Conservation (phyloP, 2,113 vertebrate species). For the Gorsachius goisagi region DNA sequence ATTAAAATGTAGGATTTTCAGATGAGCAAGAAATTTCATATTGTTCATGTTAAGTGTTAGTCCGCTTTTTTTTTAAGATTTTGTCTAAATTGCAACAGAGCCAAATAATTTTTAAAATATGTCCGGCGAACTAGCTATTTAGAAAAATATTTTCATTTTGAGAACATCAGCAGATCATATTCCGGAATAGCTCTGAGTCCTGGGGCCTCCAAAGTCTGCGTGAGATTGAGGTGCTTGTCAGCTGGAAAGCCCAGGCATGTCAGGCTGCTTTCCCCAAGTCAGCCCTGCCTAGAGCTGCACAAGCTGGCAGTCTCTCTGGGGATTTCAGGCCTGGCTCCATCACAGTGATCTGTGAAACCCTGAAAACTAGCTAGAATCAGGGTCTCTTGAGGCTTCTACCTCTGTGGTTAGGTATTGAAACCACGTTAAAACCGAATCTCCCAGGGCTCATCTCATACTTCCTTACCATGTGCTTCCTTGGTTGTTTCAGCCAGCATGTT, state of each 20-base stretch:
- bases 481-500: conserved; percentile 46
- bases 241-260: not conserved
- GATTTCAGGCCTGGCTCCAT: not conserved
- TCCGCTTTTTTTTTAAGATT: accelerated
- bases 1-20: not conserved
- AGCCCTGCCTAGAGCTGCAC: not conserved
- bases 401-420: not conserved
- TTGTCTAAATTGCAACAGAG: not conserved
- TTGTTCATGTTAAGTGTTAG: not conserved
- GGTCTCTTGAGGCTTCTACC: not conserved
- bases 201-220: accelerated
- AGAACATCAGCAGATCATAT: not conserved
- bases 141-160: not conserved
- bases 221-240: not conserved
- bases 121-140: not conserved
- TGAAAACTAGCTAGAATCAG: not conserved
- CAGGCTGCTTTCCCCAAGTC: not conserved
- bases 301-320: not conserved
- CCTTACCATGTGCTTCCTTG: conserved; percentile 67
- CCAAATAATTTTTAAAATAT: not conserved
- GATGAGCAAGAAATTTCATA: not conserved
- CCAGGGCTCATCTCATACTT: not conserved
- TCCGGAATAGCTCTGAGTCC: not conserved
- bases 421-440: not conserved
- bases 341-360: not conserved